phyloP scores from a whole-genome alignment of 1,140 invertebrate species.

The Drosophila ercepeae region DNA sequence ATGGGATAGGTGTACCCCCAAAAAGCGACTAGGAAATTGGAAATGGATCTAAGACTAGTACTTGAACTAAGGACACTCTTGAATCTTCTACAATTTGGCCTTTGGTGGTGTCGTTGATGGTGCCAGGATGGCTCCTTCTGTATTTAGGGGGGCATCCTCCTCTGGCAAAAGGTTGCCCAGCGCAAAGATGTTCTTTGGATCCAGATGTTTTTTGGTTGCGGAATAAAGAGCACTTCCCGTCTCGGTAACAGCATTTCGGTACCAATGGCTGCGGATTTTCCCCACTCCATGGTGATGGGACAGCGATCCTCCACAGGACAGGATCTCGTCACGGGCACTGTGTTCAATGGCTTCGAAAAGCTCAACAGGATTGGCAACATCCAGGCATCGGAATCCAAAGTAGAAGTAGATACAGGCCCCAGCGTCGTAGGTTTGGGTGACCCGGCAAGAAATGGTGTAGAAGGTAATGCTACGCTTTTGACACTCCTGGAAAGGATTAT shows the following conservation, averaged over 20 bases:
- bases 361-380: constrained; percentile 89
- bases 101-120: constrained; percentile 36
- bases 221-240: constrained; percentile 90
- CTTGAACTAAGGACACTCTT: constrained; percentile 33
- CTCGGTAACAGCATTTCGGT: constrained; percentile 89
- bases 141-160: constrained; percentile 14
- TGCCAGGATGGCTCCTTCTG: not conserved
- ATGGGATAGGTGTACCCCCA: constrained; percentile 27
- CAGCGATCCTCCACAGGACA: constrained; percentile 95
- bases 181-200: constrained; percentile 97
- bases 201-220: constrained; percentile 93
- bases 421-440: constrained; percentile 98
- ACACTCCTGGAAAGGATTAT: constrained; percentile 87
- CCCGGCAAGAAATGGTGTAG: constrained; percentile 91
- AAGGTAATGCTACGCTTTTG: constrained; percentile 86
- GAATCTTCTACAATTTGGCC: constrained; percentile 68
- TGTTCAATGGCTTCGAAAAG: constrained; percentile 93
- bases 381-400: constrained; percentile 94
- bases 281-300: constrained; percentile 99
- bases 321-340: constrained; percentile 95
- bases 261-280: constrained; percentile 95
- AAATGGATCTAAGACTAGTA: constrained; percentile 56
- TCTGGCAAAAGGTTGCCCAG: constrained; percentile 89
- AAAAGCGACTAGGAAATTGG: constrained; percentile 43
- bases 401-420: constrained; percentile 99